Evolutionary conservation across 2,888 invertebrate genomes (phyloP), one percentile per base, ranked within the genome.

Genomic region (Nymphalis urticae): DNA sequence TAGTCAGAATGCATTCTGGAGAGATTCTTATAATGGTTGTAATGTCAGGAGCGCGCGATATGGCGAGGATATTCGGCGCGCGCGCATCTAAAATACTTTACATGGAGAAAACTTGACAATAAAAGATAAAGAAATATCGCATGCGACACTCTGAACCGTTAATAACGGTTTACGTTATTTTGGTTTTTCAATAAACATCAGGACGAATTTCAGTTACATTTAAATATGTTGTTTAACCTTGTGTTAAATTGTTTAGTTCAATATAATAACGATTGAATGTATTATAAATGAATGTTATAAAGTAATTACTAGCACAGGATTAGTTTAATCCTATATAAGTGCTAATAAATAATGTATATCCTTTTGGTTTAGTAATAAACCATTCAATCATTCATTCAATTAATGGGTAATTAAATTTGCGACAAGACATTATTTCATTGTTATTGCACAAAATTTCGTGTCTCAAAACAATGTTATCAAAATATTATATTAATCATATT

Each of bases 51-150:
- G 56, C 66, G 72, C 70, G 72, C 68, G 76, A 75, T 72, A 76
- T 73, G 74, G 73, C 69, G 67, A 64, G 75, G 19, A 58, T 66
- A 79, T 79, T 75, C 75, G 77, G 74, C 73, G 79, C 76, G 71
- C 73, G 80, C 82, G 79, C 79, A 77, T 74, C 77, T 77, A 73
- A 80, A 80, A 73, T 75, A 69, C 67, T 73, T 73, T 65, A 83
- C 84, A 84, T 77, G 82, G 83, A 79, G 85, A 87, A 86, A 86
- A 69, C 64, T 51, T 48, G 53, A 58, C 59, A 62, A 68, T 64
- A 54, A 66, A 61, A 62, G 65, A 71, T 69, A 67, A 66, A 73
- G 32, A 68, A 62, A 42, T 50, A 65, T 64, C 36, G 47, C 60
- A 69, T 62, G 47, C 67, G 67, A 64, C 70, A 68, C 58, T 56